Evolutionary conservation across 2,113 vertebrate species (phyloP).

Genomic region (Rallus limicola): DNA sequence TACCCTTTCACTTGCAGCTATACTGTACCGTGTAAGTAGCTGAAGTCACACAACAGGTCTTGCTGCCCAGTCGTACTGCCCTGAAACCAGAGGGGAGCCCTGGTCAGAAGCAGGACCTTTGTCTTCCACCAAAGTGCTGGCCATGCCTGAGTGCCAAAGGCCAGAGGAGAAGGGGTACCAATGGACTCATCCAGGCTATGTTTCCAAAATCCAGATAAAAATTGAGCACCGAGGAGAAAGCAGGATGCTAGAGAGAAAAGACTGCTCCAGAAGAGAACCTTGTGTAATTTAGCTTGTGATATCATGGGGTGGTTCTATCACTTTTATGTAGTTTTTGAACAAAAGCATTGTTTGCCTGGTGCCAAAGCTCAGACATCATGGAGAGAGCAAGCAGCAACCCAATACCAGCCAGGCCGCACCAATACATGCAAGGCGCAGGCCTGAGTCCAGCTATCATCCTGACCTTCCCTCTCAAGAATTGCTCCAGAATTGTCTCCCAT

Average conservation of each 20-base stretch:
- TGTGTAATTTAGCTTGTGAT: neutral
- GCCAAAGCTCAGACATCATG: neutral
- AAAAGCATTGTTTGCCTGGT: neutral
- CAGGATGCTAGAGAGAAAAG: neutral
- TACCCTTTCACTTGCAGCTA: neutral
- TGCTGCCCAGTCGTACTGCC: rapidly evolving
- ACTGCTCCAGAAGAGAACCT: neutral
- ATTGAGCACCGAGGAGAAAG: neutral
- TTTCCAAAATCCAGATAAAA: neutral
- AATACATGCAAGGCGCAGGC: neutral
- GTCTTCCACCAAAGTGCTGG: neutral
- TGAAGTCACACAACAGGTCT: neutral
- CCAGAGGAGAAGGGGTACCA: neutral
- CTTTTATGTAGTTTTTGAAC: neutral
- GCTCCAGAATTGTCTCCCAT: neutral
- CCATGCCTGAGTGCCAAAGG: neutral
- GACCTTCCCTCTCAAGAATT: neutral
- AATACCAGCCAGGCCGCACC: neutral
- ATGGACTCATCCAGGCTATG: rapidly evolving
- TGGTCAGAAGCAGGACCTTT: rapidly evolving
- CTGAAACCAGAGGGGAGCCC: neutral
- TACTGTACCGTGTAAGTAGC: neutral
- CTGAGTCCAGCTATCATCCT: neutral
- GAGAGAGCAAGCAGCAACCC: neutral
- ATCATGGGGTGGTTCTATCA: rapidly evolving